These are phyloP conservation scores for Theonella swinhoei DNA, from an alignment of 37 sponge, comb jelly and placozoan genomes.

Conservation along the genomic window DNA sequence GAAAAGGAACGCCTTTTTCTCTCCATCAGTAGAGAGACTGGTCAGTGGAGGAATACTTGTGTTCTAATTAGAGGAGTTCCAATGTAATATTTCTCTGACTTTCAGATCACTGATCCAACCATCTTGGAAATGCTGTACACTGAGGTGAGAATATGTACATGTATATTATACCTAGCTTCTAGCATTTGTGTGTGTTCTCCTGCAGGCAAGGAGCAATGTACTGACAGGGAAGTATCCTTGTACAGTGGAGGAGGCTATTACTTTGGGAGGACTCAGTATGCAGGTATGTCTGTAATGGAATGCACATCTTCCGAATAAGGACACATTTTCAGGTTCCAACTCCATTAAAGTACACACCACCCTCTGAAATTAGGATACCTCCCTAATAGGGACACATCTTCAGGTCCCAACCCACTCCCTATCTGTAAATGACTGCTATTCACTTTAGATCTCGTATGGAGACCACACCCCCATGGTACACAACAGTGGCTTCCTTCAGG, in stretches of 20 bases:
- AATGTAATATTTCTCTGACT: neutral
- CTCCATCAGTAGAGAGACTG: slow-evolving; percentile 28
- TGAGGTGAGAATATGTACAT: slow-evolving; percentile 65
- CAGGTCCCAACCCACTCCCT: too few relatives aligned
- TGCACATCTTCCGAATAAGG: neutral
- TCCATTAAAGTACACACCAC: neutral
- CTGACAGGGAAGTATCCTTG: slow-evolving; percentile 73
- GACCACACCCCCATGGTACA: slow-evolving; percentile 46
- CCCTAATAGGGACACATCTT: neutral
- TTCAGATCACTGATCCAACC: slow-evolving; percentile 46
- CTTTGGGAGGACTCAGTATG: slow-evolving; percentile 62
- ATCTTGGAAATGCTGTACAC: slow-evolving; percentile 57
- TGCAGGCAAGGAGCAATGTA: slow-evolving; percentile 65
- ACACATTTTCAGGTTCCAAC: neutral
- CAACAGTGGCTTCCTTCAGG: slow-evolving; percentile 47
- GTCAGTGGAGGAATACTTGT: too few relatives aligned
- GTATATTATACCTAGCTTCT: too few relatives aligned
- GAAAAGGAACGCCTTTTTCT: slow-evolving; percentile 61
- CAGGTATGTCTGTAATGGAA: slow-evolving; percentile 36
- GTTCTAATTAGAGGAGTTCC: too few relatives aligned
- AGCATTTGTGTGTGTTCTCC: too few relatives aligned
- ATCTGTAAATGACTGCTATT: too few relatives aligned
- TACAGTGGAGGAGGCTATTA: slow-evolving; percentile 65
- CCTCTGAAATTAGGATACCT: neutral
- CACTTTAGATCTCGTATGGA: slow-evolving; percentile 54